phyloP scores from a whole-genome alignment of 2,797 vertebrate species.

The Melanotaenia maccullochi region DNA sequence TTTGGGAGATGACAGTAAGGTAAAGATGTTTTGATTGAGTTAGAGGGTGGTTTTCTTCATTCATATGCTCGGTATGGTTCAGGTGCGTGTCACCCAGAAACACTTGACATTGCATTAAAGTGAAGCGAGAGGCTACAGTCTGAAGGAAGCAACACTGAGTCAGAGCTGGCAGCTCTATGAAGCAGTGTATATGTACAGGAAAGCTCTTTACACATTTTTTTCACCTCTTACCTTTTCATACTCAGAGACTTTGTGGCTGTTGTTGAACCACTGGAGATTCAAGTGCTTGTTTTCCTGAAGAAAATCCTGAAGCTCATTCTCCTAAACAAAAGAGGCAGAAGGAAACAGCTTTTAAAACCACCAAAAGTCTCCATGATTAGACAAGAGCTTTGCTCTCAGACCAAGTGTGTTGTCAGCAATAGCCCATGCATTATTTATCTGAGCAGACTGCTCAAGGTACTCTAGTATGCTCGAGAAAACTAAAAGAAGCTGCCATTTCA shows the following conservation, averaged over 20 bases:
- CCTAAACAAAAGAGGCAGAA: conserved; percentile 75
- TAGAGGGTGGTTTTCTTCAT: conserved; percentile 22
- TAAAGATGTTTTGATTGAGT: conserved; percentile 39
- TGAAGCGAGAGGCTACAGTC: conserved; percentile 19
- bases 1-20: conserved; percentile 32
- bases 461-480: conserved; percentile 51
- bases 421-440: conserved; percentile 69
- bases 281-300: conserved; percentile 81
- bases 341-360: conserved; percentile 48
- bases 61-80: conserved; percentile 6
- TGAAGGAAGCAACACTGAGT: conserved; percentile 27
- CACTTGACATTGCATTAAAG: conserved; percentile 10
- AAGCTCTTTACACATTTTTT: neutral
- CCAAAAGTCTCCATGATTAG: conserved; percentile 42
- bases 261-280: conserved; percentile 84
- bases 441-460: conserved; percentile 44
- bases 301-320: conserved; percentile 88
- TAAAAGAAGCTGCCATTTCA: conserved; percentile 52
- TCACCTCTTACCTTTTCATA: conserved; percentile 86
- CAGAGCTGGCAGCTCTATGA: conserved; percentile 16
- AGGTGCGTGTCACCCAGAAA: conserved; percentile 29
- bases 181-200: neutral
- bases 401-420: conserved; percentile 52
- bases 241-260: conserved; percentile 72
- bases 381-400: conserved; percentile 49